phyloP scores from a whole-genome alignment of 64 coral and sea anemone genomes.

The Montipora efflorescens region DNA sequence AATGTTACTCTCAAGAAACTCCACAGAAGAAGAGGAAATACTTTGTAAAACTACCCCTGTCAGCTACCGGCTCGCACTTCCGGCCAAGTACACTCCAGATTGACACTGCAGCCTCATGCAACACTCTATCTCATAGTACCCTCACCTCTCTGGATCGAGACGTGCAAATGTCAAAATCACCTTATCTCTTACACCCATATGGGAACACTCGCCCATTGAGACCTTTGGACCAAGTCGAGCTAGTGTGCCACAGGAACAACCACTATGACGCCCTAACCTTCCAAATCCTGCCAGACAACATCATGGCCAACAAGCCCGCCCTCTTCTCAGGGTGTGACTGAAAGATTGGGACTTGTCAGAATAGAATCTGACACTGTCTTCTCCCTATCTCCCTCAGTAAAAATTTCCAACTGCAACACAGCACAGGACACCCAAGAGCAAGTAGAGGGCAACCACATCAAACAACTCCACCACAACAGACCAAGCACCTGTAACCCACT shows the following conservation, averaged over 20 bases:
- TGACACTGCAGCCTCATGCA: slow-evolving; percentile 25
- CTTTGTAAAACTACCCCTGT: slow-evolving; percentile 14
- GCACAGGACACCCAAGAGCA: not conserved
- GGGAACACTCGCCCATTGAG: slow-evolving; percentile 2
- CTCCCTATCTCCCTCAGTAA: slow-evolving; percentile 16
- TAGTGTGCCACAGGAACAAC: slow-evolving; percentile 15
- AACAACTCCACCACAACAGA: slow-evolving; percentile 25
- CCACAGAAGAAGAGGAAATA: slow-evolving; percentile 4
- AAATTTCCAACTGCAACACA: not conserved
- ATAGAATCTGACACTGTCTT: not conserved
- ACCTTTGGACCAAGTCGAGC: slow-evolving; percentile 15
- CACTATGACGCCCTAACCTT: slow-evolving; percentile 6
- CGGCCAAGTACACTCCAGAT: not conserved
- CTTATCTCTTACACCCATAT: slow-evolving; percentile 38
- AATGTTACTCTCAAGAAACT: slow-evolving; percentile 26
- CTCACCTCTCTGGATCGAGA: not conserved
- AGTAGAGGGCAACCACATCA: slow-evolving; percentile 32
- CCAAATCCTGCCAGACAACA: slow-evolving; percentile 13
- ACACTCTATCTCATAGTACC: slow-evolving; percentile 23
- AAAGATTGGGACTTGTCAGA: slow-evolving; percentile 11
- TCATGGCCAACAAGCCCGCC: not conserved
- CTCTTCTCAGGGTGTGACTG: slow-evolving; percentile 10
- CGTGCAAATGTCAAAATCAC: not conserved
- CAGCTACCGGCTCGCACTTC: not conserved
- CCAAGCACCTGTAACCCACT: slow-evolving; percentile 16